These are phyloP conservation scores for Geopemphigus sp. DNA, from an alignment of 1,140 invertebrate species.

Conservation along the genomic window DNA sequence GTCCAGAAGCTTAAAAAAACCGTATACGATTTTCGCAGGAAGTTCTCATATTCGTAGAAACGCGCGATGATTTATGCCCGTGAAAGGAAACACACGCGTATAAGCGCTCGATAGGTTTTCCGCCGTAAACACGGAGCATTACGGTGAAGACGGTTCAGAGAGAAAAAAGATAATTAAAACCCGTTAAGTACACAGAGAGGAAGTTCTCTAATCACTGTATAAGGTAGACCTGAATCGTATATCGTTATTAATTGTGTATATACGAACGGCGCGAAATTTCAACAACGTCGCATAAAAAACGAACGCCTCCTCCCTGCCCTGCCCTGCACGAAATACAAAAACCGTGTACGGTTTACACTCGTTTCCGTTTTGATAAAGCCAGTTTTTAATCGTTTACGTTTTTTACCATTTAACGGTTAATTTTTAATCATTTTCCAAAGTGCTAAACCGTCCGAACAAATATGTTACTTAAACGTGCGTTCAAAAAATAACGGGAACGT, in stretches of 20 bases:
- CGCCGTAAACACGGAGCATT: not conserved
- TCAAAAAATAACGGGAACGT: too few relatives aligned
- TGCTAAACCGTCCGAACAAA: too few relatives aligned
- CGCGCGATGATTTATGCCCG: slow-evolving; percentile 4
- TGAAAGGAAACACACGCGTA: not conserved
- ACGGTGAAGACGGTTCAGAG: not conserved
- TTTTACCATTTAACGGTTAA: too few relatives aligned
- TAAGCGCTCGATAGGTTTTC: slow-evolving; percentile 1
- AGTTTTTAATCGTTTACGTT: too few relatives aligned
- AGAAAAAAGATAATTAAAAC: not conserved
- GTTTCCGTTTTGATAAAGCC: too few relatives aligned
- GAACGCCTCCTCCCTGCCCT: too few relatives aligned
- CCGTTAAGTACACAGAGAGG: not conserved
- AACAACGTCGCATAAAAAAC: too few relatives aligned
- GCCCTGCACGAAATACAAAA: too few relatives aligned
- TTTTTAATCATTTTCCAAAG: too few relatives aligned
- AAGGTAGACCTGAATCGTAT: slow-evolving; percentile 17
- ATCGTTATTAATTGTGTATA: slow-evolving; percentile 30
- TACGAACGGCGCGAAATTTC: not conserved
- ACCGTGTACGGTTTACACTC: too few relatives aligned
- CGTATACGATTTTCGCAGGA: slow-evolving; percentile 33
- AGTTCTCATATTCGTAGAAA: slow-evolving; percentile 30
- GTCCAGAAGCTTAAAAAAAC: slow-evolving; percentile 1
- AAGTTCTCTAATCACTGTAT: slow-evolving; percentile 6
- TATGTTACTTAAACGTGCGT: too few relatives aligned